Evolutionary conservation across 2,113 vertebrate genomes (phyloP).

Genomic region (Lagenorhynchus albirostris): DNA sequence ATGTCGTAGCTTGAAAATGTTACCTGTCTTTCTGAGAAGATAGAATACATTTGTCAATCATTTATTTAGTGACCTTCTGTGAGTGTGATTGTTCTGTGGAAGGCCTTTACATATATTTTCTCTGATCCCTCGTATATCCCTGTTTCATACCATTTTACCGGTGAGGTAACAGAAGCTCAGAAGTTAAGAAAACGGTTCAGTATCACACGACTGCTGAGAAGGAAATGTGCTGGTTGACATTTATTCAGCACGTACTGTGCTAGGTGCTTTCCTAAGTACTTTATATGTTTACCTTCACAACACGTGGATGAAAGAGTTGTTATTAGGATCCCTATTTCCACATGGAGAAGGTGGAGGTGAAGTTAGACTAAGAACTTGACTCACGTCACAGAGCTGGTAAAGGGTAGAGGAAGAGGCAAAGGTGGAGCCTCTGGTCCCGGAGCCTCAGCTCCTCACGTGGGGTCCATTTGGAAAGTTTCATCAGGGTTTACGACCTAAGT

Average conservation of each 20-base stretch:
- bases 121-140: background rate
- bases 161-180: background rate
- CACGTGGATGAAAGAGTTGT: background rate
- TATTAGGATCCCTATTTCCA: background rate
- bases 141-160: background rate
- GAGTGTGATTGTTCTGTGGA: background rate
- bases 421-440: background rate
- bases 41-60: background rate
- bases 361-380: background rate
- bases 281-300: background rate
- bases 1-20: background rate
- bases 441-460: background rate
- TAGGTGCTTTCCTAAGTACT: background rate
- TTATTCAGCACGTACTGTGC: background rate
- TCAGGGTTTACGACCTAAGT: background rate
- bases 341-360: background rate
- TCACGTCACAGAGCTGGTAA: background rate
- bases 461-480: background rate
- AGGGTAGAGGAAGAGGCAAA: background rate
- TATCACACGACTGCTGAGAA: rapidly evolving
- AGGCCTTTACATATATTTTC: background rate
- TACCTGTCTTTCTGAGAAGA: background rate
- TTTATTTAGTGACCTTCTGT: background rate
- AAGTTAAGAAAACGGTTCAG: background rate
- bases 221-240: background rate